Percentiles rank a stretch among this genome's conserved stretches.
These are phyloP conservation scores for Phortica variegata DNA, from an alignment of 1,140 invertebrate species.

Conservation along the genomic window DNA sequence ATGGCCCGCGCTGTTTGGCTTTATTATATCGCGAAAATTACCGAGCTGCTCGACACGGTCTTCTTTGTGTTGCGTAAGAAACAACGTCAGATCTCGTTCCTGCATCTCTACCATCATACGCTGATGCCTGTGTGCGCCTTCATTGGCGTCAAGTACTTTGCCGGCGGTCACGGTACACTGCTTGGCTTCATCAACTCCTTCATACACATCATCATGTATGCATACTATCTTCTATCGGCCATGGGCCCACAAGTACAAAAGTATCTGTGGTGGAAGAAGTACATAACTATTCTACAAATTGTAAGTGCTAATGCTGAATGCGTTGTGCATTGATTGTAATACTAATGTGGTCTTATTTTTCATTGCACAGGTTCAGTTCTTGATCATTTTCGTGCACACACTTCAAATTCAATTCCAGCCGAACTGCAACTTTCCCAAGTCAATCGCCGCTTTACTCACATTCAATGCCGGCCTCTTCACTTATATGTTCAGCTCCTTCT, in stretches of 20 bases:
- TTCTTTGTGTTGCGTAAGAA: slow-evolving; percentile 85
- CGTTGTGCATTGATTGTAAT: background rate
- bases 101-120: slow-evolving; percentile 75
- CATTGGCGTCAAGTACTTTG: slow-evolving; percentile 79
- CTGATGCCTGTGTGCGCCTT: slow-evolving; percentile 76
- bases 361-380: slow-evolving; percentile 73
- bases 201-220: slow-evolving; percentile 79
- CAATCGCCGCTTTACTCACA: slow-evolving; percentile 67
- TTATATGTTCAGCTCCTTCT: slow-evolving; percentile 83
- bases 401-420: slow-evolving; percentile 63
- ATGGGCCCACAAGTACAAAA: slow-evolving; percentile 80
- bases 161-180: slow-evolving; percentile 78
- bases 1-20: slow-evolving; percentile 67
- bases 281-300: slow-evolving; percentile 82
- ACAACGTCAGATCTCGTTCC: slow-evolving; percentile 71
- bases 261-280: slow-evolving; percentile 91
- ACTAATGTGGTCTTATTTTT: background rate
- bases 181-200: slow-evolving; percentile 82
- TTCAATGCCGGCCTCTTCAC: slow-evolving; percentile 78
- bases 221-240: slow-evolving; percentile 79
- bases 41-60: slow-evolving; percentile 70
- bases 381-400: slow-evolving; percentile 71
- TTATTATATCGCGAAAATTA: slow-evolving; percentile 66
- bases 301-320: slow-evolving; percentile 58
- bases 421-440: slow-evolving; percentile 68